A percentile compares a stretch with the other conserved stretches of the same genome.
Evolutionary conservation across 2,113 vertebrate species (phyloP).

Genomic region (Ovis canadensis): DNA sequence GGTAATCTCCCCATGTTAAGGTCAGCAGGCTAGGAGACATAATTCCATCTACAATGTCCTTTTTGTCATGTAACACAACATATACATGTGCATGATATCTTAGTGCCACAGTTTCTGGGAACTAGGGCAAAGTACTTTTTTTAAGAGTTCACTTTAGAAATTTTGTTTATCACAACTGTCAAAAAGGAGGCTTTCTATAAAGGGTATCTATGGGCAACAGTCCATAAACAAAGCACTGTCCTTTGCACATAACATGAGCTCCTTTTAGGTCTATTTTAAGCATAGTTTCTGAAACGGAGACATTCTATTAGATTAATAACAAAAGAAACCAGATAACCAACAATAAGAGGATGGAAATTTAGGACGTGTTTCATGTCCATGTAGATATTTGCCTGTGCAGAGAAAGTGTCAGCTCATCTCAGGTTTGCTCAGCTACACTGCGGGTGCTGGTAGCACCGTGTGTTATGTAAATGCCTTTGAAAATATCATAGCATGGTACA

Average conservation of each 20-base stretch:
- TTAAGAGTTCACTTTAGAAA: neutral
- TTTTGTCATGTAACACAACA: neutral
- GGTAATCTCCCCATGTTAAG: neutral
- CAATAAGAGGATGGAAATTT: neutral
- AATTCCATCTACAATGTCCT: neutral
- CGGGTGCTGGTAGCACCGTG: neutral
- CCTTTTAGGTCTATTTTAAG: neutral
- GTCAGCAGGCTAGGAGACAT: neutral
- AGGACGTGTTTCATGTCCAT: neutral
- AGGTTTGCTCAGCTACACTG: neutral
- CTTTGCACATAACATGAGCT: neutral
- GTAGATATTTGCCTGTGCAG: neutral
- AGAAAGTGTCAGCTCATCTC: neutral
- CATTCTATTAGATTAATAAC: neutral
- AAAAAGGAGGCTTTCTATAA: neutral
- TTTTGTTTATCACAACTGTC: neutral
- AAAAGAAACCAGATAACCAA: neutral
- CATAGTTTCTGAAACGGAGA: neutral
- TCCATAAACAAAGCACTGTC: neutral
- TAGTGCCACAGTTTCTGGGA: neutral
- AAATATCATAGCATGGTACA: neutral
- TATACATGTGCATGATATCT: neutral
- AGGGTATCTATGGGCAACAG: neutral
- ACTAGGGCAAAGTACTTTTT: neutral
- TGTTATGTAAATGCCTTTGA: neutral